These are phyloP conservation scores for Saccostrea glomerata DNA, from an alignment of 1,140 invertebrate genomes.

Conservation along the genomic window DNA sequence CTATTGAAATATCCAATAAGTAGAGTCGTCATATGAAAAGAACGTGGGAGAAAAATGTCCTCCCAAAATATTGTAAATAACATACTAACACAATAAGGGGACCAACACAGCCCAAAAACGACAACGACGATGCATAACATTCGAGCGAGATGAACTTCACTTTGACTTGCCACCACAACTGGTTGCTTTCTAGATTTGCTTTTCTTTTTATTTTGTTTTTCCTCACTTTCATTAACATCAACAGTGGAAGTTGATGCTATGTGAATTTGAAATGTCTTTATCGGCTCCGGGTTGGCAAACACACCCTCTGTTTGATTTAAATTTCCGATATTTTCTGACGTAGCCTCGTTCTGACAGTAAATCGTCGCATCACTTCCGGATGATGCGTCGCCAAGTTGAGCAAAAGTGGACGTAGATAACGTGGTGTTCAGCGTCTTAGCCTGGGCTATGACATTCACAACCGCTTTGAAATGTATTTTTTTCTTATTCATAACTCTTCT, in stretches of 20 bases:
- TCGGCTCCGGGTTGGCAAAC: not conserved
- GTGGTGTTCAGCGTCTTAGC: not conserved
- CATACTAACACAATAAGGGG: conserved; percentile 48
- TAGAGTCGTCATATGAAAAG: conserved; percentile 41
- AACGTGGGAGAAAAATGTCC: not conserved
- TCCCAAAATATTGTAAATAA: conserved; percentile 15
- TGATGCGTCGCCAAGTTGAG: not conserved
- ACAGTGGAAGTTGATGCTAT: not conserved
- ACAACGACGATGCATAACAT: conserved; percentile 32
- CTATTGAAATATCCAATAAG: conserved; percentile 50
- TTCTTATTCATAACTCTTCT: not conserved
- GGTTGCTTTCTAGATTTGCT: not conserved
- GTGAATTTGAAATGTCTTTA: not conserved
- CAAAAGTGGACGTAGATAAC: not conserved
- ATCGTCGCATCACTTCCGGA: not conserved
- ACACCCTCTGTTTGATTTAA: not conserved
- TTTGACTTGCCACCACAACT: not conserved
- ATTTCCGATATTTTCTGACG: not conserved
- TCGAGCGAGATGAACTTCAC: conserved; percentile 35
- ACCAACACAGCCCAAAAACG: conserved; percentile 41
- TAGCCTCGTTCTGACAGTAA: not conserved
- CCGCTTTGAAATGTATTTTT: not conserved
- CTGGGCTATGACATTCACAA: conserved; percentile 7
- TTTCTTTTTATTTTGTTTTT: not conserved
- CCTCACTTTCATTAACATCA: not conserved